Conservation (phyloP, 2,113 vertebrate species). For the Pseudorasbora parva region DNA sequence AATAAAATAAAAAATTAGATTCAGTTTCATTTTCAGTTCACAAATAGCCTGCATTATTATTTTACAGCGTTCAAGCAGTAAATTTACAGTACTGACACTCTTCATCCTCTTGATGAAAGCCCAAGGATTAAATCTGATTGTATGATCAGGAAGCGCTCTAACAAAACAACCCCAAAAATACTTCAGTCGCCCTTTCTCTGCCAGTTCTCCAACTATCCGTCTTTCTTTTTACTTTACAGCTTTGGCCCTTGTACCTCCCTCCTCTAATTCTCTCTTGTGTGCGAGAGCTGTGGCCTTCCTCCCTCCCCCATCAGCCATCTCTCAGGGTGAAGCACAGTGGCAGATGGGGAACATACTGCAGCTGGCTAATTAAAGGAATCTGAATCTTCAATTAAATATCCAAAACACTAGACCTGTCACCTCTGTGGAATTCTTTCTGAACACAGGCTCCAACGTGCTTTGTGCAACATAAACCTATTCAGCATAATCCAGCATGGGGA, state of each 20-base stretch:
- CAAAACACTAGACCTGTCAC: conserved; percentile 54
- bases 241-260: conserved; percentile 19
- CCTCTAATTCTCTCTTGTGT: conserved; percentile 20
- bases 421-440: conserved; percentile 55
- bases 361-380: conserved; percentile 58
- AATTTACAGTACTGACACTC: not conserved
- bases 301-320: not conserved
- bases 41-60: too few relatives aligned
- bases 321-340: conserved; percentile 50
- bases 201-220: not conserved
- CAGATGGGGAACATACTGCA: conserved; percentile 54
- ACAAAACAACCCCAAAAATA: conserved; percentile 33
- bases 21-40: too few relatives aligned
- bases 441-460: conserved; percentile 45
- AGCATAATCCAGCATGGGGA: conserved; percentile 39
- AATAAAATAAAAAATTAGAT: not conserved
- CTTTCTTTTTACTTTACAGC: conserved; percentile 27
- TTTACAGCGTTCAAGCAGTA: too few relatives aligned
- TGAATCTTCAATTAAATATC: conserved; percentile 59
- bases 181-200: conserved; percentile 19
- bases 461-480: conserved; percentile 31
- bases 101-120: conserved; percentile 18
- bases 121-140: conserved; percentile 15
- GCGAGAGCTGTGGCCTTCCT: conserved; percentile 10
- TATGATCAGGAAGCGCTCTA: conserved; percentile 17